A percentile compares a stretch with the other conserved stretches of the same genome.
These are phyloP conservation scores for Tiaroga cobitis DNA, from an alignment of 2,797 vertebrate genomes.

Conservation along the genomic window DNA sequence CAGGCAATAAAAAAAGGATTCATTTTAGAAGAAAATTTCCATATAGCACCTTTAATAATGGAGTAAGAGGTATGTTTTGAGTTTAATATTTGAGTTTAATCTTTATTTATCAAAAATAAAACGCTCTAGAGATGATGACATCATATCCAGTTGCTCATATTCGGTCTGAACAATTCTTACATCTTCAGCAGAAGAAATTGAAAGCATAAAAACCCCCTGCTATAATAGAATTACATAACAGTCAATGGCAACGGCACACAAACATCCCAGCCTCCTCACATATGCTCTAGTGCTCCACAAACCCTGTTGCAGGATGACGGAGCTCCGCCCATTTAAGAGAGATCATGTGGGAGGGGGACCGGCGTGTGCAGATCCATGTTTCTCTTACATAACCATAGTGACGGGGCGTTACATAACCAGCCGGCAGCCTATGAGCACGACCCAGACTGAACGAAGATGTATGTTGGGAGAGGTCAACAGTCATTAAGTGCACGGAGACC, in stretches of 20 bases:
- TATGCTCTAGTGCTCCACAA: constrained; percentile 57
- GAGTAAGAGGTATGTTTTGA: neutral
- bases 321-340: constrained; percentile 38
- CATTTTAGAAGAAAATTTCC: too few species aligned
- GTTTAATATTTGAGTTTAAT: too few species aligned
- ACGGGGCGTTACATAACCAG: constrained; percentile 52
- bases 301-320: constrained; percentile 17
- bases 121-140: neutral
- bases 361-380: constrained; percentile 49
- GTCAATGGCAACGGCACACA: constrained; percentile 34
- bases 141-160: neutral
- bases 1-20: too few species aligned
- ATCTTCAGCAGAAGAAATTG: neutral
- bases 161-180: neutral
- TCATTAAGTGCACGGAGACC: neutral
- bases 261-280: constrained; percentile 18
- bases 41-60: too few species aligned
- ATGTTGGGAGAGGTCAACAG: constrained; percentile 20
- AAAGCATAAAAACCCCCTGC: constrained; percentile 21
- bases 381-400: constrained; percentile 58
- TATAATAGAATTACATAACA: constrained; percentile 44
- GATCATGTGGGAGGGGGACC: constrained; percentile 2
- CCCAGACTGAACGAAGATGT: neutral
- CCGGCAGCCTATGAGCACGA: constrained; percentile 37
- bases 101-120: neutral